Evolutionary conservation across 30 jellyfish, hydroid and myxozoan species (phyloP).

Genomic region (Aurelia sp.): DNA sequence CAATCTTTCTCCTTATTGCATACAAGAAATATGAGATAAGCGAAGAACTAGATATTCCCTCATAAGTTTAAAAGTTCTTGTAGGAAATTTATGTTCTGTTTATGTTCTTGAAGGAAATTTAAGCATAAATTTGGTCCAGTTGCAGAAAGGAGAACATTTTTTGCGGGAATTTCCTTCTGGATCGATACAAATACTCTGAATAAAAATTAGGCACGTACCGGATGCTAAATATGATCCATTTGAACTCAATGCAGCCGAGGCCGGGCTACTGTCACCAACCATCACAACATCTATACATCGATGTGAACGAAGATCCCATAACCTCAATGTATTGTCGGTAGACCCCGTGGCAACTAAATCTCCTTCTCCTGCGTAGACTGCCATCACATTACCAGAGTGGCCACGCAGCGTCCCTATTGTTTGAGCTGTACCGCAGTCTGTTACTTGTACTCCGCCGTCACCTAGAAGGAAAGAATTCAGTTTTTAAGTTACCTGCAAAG

Average conservation of each 20-base stretch:
- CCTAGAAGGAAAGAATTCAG: conserved; percentile 52
- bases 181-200: too few relatives aligned
- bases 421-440: conserved; percentile 88
- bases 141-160: too few relatives aligned
- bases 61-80: too few relatives aligned
- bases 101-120: too few relatives aligned
- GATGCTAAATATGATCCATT: conserved; percentile 86
- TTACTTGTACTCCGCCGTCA: conserved; percentile 84
- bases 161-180: too few relatives aligned
- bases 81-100: too few relatives aligned
- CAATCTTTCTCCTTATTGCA: too few relatives aligned
- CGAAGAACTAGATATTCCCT: too few relatives aligned
- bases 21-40: too few relatives aligned
- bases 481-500: too few relatives aligned
- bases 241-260: conserved; percentile 86
- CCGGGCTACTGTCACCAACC: conserved; percentile 97
- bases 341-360: conserved; percentile 95
- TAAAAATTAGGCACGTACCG: conserved; percentile 45
- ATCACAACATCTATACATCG: conserved; percentile 94
- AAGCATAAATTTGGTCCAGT: too few relatives aligned
- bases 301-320: conserved; percentile 96
- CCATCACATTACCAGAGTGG: conserved; percentile 91
- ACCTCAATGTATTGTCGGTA: conserved; percentile 88
- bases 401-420: conserved; percentile 93
- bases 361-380: conserved; percentile 94